Evolutionary conservation across 35 echinoderm and acorn worm species (phyloP).

Genomic region (Anneissia japonica): DNA sequence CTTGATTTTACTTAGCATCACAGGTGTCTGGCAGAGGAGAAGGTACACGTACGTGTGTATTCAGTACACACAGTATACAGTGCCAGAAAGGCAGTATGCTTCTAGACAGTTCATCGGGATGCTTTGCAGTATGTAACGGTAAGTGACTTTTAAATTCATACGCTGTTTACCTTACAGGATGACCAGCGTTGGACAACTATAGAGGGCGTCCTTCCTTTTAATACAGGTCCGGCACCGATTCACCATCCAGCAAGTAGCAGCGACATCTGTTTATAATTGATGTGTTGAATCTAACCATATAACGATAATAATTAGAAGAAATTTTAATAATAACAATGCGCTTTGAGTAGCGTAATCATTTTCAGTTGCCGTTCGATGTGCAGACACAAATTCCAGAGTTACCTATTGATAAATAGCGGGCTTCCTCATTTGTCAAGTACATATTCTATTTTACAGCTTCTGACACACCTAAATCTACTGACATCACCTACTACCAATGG

Average conservation of each 20-base stretch:
- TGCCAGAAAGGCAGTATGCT: background rate
- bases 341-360: too few species aligned
- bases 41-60: background rate
- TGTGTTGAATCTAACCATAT: background rate
- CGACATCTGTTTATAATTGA: background rate
- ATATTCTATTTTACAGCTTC: background rate
- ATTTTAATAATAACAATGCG: background rate
- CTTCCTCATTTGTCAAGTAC: background rate
- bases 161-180: background rate
- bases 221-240: background rate
- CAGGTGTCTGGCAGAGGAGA: background rate
- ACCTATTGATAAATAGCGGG: too few species aligned
- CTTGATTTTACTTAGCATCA: background rate
- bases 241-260: background rate
- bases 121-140: background rate
- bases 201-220: background rate
- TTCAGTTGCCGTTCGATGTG: background rate
- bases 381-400: too few species aligned
- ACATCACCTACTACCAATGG: too few species aligned
- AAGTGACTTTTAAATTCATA: background rate
- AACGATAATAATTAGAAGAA: background rate
- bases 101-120: background rate
- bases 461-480: background rate
- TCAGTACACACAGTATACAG: background rate
- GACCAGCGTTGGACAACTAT: too few species aligned